These are phyloP conservation scores for Catostylus mosaicus DNA, from an alignment of 30 jellyfish, hydroid and myxozoan genomes.

Conservation along the genomic window DNA sequence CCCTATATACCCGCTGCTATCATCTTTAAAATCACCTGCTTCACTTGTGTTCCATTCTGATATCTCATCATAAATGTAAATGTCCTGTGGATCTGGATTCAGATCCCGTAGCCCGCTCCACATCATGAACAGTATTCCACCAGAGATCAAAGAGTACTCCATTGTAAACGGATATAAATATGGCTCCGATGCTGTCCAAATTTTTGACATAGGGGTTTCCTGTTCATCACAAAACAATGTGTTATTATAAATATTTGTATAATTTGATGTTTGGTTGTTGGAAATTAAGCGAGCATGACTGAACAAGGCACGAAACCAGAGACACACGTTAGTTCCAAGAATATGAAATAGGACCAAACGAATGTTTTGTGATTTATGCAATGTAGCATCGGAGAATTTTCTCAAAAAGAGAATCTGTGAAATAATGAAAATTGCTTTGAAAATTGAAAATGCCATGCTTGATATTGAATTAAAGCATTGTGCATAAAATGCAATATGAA, in stretches of 20 bases:
- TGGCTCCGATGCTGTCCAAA: constrained; percentile 93
- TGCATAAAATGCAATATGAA: constrained; percentile 82
- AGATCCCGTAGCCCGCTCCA: constrained; percentile 97
- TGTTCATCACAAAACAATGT: constrained; percentile 61
- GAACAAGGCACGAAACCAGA: constrained; percentile 96
- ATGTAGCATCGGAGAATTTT: constrained; percentile 91
- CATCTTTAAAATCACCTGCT: constrained; percentile 83
- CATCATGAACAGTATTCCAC: constrained; percentile 94
- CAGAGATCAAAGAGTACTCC: constrained; percentile 95
- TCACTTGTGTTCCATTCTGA: constrained; percentile 73
- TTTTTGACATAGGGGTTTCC: constrained; percentile 81
- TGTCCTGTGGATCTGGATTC: constrained; percentile 97
- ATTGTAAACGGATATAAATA: constrained; percentile 92
- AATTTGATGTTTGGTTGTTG: constrained; percentile 1
- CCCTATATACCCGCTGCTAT: constrained; percentile 93
- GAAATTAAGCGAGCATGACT: constrained; percentile 82
- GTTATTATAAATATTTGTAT: background rate
- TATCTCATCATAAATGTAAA: constrained; percentile 88
- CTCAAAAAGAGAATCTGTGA: constrained; percentile 85
- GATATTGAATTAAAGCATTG: constrained; percentile 78
- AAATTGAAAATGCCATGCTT: constrained; percentile 82
- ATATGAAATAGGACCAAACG: constrained; percentile 93
- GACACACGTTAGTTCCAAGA: constrained; percentile 92
- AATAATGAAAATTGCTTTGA: constrained; percentile 82
- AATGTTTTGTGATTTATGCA: constrained; percentile 92